Conservation (phyloP, 2,888 invertebrate genomes). For the Tiliacea aurago region DNA sequence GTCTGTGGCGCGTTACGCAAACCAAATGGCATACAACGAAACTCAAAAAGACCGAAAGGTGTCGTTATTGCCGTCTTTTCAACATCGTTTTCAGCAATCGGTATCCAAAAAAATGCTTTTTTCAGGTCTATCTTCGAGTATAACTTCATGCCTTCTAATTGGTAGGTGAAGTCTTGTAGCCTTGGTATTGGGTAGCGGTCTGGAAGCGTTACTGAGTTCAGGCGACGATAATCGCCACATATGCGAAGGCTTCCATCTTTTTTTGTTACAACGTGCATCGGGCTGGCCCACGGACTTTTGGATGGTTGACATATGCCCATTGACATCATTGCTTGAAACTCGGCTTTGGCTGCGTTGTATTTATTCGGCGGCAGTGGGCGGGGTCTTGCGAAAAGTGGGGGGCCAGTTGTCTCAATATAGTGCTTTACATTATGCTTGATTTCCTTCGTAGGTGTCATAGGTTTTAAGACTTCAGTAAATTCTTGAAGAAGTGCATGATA, state of each 20-base stretch:
- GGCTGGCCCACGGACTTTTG: constrained; percentile 13
- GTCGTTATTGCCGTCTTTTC: not conserved
- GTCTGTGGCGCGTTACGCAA: not conserved
- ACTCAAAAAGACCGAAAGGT: not conserved
- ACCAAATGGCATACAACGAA: not conserved
- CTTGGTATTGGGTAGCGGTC: constrained; percentile 10
- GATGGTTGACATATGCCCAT: constrained; percentile 11
- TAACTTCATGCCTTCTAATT: constrained; percentile 1
- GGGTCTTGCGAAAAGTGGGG: constrained; percentile 1
- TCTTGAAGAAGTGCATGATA: constrained; percentile 6
- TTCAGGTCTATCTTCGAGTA: not conserved
- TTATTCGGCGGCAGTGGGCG: constrained; percentile 2
- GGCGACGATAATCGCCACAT: constrained; percentile 14
- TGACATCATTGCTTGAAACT: constrained; percentile 13
- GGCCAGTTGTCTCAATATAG: constrained; percentile 12
- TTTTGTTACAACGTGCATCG: constrained; percentile 7
- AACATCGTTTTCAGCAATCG: not conserved
- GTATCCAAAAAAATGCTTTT: constrained; percentile 5
- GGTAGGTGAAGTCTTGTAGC: constrained; percentile 10
- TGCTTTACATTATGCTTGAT: constrained; percentile 15
- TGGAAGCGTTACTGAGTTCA: constrained; percentile 10
- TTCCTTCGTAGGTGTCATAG: constrained; percentile 3
- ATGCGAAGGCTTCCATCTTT: constrained; percentile 4
- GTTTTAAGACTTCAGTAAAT: constrained; percentile 7
- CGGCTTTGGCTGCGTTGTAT: constrained; percentile 3